A percentile compares a stretch with the other conserved stretches of the same genome.
These are phyloP conservation scores for Chalcis sispes DNA, from an alignment of 2,888 invertebrate genomes.

Conservation along the genomic window DNA sequence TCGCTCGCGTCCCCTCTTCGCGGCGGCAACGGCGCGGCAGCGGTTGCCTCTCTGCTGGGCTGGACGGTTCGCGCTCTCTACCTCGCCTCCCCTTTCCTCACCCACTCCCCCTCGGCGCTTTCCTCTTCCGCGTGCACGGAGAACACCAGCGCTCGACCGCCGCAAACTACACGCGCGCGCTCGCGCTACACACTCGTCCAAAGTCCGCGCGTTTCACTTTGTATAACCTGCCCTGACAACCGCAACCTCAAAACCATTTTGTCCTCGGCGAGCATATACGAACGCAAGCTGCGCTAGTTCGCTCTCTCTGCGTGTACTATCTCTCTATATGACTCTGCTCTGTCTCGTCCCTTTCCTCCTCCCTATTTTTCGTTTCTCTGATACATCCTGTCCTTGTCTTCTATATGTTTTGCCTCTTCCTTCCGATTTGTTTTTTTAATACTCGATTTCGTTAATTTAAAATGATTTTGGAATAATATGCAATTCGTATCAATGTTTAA, in stretches of 20 bases:
- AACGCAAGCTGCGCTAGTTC: not conserved
- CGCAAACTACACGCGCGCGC: slow-evolving; percentile 64
- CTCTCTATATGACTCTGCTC: not conserved
- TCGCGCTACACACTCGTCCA: not conserved
- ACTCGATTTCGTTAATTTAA: too few species aligned
- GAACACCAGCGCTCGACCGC: too few species aligned
- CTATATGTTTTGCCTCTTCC: too few species aligned
- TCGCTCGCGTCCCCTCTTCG: slow-evolving; percentile 36
- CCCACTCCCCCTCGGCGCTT: too few species aligned
- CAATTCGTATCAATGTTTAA: too few species aligned
- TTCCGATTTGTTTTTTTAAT: too few species aligned
- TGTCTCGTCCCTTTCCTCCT: not conserved
- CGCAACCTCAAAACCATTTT: slow-evolving; percentile 64
- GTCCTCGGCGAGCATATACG: slow-evolving; percentile 22
- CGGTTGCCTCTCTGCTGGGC: not conserved
- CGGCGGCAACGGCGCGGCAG: too few species aligned
- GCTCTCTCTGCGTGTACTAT: too few species aligned
- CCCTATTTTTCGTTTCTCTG: not conserved
- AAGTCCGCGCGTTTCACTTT: slow-evolving; percentile 63
- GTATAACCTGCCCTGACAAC: slow-evolving; percentile 63
- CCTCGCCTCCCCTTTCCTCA: slow-evolving; percentile 52
- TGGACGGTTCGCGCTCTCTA: not conserved
- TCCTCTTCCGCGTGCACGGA: too few species aligned
- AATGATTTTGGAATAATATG: too few species aligned
- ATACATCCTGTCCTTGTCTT: too few species aligned